Evolutionary conservation across 1,140 invertebrate genomes (phyloP).

Genomic region (Lepidurus arcticus): DNA sequence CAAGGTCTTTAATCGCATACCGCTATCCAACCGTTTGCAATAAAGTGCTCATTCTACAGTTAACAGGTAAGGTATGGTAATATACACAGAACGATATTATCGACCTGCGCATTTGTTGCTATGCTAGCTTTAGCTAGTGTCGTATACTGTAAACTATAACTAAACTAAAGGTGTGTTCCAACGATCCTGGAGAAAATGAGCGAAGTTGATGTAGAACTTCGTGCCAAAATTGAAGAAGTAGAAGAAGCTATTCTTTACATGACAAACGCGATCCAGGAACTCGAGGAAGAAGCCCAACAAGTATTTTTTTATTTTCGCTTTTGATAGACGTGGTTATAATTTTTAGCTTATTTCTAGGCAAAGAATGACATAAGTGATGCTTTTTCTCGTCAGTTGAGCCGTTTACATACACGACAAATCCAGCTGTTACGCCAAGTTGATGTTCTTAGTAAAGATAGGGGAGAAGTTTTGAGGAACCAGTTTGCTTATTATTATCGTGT

Average conservation of each 20-base stretch:
- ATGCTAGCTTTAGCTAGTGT: too few relatives aligned
- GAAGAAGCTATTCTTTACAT: slow-evolving; percentile 15
- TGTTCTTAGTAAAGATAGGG: slow-evolving; percentile 13
- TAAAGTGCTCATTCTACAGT: too few relatives aligned
- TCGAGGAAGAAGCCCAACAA: slow-evolving; percentile 25
- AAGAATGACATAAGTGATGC: background rate
- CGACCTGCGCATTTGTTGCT: slow-evolving; percentile 1
- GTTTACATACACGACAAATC: slow-evolving; percentile 14
- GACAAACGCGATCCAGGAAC: slow-evolving; percentile 21
- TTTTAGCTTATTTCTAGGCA: background rate
- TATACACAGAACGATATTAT: background rate
- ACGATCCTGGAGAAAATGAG: background rate
- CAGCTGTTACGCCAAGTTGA: slow-evolving; percentile 30
- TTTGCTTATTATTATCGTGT: slow-evolving; percentile 28
- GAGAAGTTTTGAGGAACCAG: slow-evolving; percentile 25
- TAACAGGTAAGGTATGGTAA: too few relatives aligned
- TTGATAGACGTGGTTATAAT: background rate
- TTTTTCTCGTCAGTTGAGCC: background rate
- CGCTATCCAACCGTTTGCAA: too few relatives aligned
- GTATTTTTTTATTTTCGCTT: background rate
- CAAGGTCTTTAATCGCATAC: too few relatives aligned
- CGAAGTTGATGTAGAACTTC: slow-evolving; percentile 9
- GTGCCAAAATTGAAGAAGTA: slow-evolving; percentile 18
- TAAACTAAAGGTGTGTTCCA: background rate
- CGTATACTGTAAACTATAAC: background rate